Conservation (phyloP, 2,888 invertebrate genomes). For the Diachrysia chrysitis region DNA sequence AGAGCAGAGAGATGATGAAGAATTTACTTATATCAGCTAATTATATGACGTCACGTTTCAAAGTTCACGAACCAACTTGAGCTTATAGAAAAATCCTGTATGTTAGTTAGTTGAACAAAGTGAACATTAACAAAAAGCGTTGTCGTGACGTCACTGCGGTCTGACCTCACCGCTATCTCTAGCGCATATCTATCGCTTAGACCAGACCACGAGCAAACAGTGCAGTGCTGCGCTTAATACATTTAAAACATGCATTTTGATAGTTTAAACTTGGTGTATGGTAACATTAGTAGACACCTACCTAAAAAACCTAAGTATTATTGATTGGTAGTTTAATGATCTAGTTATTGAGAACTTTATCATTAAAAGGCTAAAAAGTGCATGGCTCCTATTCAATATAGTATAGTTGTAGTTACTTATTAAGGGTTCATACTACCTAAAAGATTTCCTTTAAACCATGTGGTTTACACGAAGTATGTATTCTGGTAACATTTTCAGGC, state of each 20-base stretch:
- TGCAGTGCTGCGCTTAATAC: not conserved
- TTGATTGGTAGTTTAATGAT: too few species aligned
- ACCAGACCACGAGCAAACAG: not conserved
- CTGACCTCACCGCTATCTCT: slow-evolving; percentile 34
- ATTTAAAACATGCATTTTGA: slow-evolving; percentile 2
- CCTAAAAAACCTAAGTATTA: too few species aligned
- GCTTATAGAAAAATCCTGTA: not conserved
- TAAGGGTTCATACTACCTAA: too few species aligned
- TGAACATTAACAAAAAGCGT: not conserved
- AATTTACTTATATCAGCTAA: not conserved
- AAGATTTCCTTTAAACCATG: too few species aligned
- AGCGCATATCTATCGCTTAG: slow-evolving; percentile 19
- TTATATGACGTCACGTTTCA: not conserved
- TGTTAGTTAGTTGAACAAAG: not conserved
- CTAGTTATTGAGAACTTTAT: too few species aligned
- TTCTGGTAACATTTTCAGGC: too few species aligned
- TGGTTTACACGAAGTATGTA: too few species aligned
- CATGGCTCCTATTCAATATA: too few species aligned
- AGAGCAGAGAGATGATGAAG: too few species aligned
- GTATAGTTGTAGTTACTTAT: too few species aligned
- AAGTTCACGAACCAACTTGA: not conserved
- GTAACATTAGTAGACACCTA: too few species aligned
- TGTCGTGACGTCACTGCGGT: slow-evolving; percentile 35
- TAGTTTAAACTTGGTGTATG: not conserved
- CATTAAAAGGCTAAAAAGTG: too few species aligned